Percentiles rank a stretch among this genome's conserved stretches.
These are phyloP conservation scores for Zootoca vivipara DNA, from an alignment of 2,113 vertebrate genomes.

Conservation along the genomic window DNA sequence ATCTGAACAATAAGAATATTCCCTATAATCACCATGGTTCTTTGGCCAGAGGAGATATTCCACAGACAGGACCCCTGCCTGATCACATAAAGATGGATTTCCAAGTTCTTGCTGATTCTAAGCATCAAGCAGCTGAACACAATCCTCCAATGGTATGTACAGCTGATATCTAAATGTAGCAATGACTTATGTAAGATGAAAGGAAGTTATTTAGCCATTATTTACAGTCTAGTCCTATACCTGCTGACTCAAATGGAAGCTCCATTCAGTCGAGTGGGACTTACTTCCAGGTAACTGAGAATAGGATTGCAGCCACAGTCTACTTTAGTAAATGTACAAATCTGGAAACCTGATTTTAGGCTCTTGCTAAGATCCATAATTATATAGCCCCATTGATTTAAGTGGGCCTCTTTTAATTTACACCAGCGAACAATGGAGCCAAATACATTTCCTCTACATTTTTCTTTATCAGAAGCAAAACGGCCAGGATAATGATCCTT, in stretches of 20 bases:
- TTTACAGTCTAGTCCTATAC: not conserved
- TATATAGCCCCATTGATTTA: not conserved
- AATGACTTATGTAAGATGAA: not conserved
- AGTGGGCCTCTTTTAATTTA: slow-evolving; percentile 7
- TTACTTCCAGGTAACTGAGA: not conserved
- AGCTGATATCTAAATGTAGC: not conserved
- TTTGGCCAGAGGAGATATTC: slow-evolving; percentile 73
- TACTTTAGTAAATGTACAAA: not conserved
- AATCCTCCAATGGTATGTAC: not conserved
- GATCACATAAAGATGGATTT: slow-evolving; percentile 47
- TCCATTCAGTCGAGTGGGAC: not conserved
- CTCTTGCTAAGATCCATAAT: not conserved
- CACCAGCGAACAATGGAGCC: not conserved
- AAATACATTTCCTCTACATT: slow-evolving; percentile 15
- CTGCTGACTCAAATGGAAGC: not conserved
- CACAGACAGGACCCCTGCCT: slow-evolving; percentile 53
- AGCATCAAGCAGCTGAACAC: slow-evolving; percentile 23
- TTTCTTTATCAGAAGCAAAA: slow-evolving; percentile 29
- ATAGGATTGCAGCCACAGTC: not conserved
- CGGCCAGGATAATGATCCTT: slow-evolving; percentile 32
- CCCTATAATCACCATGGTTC: not conserved
- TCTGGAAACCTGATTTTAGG: not conserved
- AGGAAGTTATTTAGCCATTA: too few species aligned
- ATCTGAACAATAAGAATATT: slow-evolving; percentile 58
- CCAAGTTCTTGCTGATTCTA: slow-evolving; percentile 47